phyloP scores from a whole-genome alignment of 23 tunicate genomes.

The Ciona savignyi region DNA sequence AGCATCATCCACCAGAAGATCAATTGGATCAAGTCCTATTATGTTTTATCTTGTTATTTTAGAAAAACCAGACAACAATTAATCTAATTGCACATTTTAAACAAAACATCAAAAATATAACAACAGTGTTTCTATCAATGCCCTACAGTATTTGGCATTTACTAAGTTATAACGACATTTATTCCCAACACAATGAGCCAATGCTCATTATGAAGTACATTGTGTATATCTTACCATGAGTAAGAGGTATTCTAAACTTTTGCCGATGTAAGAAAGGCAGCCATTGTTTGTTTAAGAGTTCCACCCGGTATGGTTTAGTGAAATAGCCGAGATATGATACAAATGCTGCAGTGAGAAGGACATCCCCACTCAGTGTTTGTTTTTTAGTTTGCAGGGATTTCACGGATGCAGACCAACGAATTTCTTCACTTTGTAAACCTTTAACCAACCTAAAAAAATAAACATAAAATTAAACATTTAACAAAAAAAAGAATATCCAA shows the following conservation, averaged over 20 bases:
- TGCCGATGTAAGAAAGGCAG: conserved; percentile 71
- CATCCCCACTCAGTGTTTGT: conserved; percentile 81
- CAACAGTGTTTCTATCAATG: too few species aligned
- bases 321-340: conserved; percentile 86
- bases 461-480: too few species aligned
- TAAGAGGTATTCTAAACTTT: conserved; percentile 70
- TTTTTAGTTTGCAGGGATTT: conserved; percentile 51
- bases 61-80: conserved; percentile 1
- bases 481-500: too few species aligned
- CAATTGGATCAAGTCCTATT: conserved; percentile 74
- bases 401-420: conserved; percentile 77
- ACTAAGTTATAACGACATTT: too few species aligned
- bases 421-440: conserved; percentile 75
- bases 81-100: not conserved
- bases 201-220: too few species aligned
- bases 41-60: not conserved
- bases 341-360: conserved; percentile 79
- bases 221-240: conserved; percentile 59
- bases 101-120: too few species aligned
- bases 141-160: too few species aligned
- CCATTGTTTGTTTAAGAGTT: conserved; percentile 60
- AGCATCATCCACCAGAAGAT: conserved; percentile 82
- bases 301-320: conserved; percentile 64
- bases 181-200: too few species aligned
- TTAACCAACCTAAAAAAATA: conserved; percentile 69